A percentile compares a stretch with the other conserved stretches of the same genome.
These are phyloP conservation scores for Tringa solitaria DNA, from an alignment of 2,113 vertebrate genomes.

Conservation along the genomic window DNA sequence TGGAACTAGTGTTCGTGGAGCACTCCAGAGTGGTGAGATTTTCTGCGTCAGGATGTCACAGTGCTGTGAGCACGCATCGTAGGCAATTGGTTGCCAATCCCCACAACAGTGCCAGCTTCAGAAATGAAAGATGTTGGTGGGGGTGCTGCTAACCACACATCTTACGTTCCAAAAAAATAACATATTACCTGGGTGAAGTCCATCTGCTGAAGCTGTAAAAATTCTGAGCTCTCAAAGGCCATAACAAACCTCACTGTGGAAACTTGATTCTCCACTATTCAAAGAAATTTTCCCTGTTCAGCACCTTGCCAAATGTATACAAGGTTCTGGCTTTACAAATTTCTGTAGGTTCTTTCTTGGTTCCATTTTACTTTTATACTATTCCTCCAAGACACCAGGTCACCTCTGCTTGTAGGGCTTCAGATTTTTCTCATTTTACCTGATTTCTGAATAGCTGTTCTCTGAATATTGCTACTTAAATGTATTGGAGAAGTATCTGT, in stretches of 20 bases:
- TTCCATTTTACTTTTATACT: background rate
- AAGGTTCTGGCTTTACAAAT: slow-evolving; percentile 17
- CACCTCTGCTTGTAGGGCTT: background rate
- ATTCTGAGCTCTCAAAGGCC: slow-evolving; percentile 44
- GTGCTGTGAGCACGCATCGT: background rate
- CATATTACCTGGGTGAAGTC: slow-evolving; percentile 64
- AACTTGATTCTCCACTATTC: slow-evolving; percentile 51
- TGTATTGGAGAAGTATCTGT: background rate
- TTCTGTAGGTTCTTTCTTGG: background rate
- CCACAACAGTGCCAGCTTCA: slow-evolving; percentile 35
- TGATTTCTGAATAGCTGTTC: background rate
- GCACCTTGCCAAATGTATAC: slow-evolving; percentile 35
- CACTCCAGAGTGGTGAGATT: background rate
- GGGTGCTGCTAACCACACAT: slow-evolving; percentile 62
- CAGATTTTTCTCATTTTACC: background rate
- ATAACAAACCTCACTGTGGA: slow-evolving; percentile 61
- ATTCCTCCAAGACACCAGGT: background rate
- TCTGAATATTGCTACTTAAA: background rate
- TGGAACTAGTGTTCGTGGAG: background rate
- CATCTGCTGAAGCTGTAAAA: slow-evolving; percentile 70
- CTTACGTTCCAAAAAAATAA: slow-evolving; percentile 54
- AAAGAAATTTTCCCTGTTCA: slow-evolving; percentile 50
- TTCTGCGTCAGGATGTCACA: slow-evolving; percentile 43
- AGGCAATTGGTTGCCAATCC: slow-evolving; percentile 47
- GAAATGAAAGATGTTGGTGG: slow-evolving; percentile 59